A percentile compares a stretch with the other conserved stretches of the same genome.
Conservation (phyloP, 2,113 vertebrate genomes). For the Mionectes macconnelli region DNA sequence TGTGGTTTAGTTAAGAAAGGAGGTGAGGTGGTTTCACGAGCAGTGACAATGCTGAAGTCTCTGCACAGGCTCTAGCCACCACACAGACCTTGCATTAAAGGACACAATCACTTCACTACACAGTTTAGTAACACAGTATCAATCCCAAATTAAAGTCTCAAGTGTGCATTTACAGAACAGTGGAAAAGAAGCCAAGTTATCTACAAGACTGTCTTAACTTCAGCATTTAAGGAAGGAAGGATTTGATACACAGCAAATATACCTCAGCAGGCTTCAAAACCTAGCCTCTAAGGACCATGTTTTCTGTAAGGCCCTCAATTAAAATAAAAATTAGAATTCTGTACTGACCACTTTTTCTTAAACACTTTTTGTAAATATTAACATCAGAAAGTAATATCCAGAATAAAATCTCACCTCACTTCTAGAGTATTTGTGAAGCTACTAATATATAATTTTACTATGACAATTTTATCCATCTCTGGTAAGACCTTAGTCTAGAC, state of each 20-base stretch:
- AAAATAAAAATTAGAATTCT: not conserved
- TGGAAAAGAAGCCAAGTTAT: not conserved
- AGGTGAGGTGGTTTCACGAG: not conserved
- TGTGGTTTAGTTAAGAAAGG: not conserved
- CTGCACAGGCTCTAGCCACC: not conserved
- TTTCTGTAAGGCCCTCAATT: not conserved
- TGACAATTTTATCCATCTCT: not conserved
- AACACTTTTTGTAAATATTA: not conserved
- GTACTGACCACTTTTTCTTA: not conserved
- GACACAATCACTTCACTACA: not conserved
- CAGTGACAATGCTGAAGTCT: not conserved
- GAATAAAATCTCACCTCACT: not conserved
- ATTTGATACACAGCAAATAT: not conserved
- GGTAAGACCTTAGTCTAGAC: not conserved
- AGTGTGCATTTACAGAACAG: not conserved
- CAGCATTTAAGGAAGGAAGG: not conserved
- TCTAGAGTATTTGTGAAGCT: not conserved
- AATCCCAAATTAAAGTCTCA: not conserved
- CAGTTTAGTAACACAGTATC: not conserved
- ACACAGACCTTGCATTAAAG: not conserved
- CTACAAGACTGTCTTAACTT: not conserved
- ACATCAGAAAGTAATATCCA: not conserved
- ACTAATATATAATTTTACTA: not conserved
- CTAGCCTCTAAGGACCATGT: not conserved
- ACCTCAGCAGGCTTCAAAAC: not conserved